A percentile compares a stretch with the other conserved stretches of the same genome.
These are phyloP conservation scores for Vannuccia rotundouncinata DNA, from an alignment of 2,888 invertebrate species.

Conservation along the genomic window DNA sequence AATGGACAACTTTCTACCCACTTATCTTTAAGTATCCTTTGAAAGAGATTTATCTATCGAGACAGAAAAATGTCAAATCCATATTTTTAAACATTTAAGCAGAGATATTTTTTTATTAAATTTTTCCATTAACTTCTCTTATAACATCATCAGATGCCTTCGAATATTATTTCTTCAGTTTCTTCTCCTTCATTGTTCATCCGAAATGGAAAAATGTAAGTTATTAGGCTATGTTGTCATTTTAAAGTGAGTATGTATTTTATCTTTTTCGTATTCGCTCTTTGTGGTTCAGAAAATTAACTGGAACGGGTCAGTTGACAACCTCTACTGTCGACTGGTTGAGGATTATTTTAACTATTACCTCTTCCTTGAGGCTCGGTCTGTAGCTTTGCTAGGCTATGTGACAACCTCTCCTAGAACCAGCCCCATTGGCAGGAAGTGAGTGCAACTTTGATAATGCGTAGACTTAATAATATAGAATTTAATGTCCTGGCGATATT, in stretches of 20 bases:
- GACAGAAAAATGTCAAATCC: too few relatives aligned
- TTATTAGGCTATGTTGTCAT: too few relatives aligned
- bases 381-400: neutral
- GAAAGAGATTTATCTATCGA: too few relatives aligned
- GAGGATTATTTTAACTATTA: constrained; percentile 15
- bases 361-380: constrained; percentile 6
- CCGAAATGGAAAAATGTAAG: constrained; percentile 18
- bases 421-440: neutral
- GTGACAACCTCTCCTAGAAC: neutral
- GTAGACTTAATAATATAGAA: neutral
- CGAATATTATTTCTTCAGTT: constrained; percentile 30
- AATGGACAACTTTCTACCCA: neutral
- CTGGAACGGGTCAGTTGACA: constrained; percentile 31
- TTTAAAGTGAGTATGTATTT: too few relatives aligned
- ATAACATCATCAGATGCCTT: constrained; percentile 21
- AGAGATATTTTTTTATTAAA: neutral
- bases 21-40: neutral
- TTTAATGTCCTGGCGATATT: neutral
- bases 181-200: constrained; percentile 29
- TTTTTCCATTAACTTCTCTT: neutral
- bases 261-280: too few relatives aligned
- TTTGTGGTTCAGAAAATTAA: constrained; percentile 8
- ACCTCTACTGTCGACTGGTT: constrained; percentile 21
- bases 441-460: too few relatives aligned
- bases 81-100: too few relatives aligned